A percentile compares a stretch with the other conserved stretches of the same genome.
Evolutionary conservation across 2,797 vertebrate genomes (phyloP).

Genomic region (Chanos chanos): DNA sequence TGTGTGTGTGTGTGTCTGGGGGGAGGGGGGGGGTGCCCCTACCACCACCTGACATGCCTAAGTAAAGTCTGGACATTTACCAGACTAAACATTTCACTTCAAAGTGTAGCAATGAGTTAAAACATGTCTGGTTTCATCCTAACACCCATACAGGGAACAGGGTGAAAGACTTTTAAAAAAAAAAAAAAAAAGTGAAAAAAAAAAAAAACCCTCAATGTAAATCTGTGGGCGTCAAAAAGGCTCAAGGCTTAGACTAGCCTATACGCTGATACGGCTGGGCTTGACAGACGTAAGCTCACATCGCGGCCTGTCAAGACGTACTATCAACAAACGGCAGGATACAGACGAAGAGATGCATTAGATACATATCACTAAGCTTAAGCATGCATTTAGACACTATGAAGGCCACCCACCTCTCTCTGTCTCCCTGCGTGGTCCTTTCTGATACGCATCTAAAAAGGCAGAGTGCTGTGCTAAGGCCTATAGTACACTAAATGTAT

Average conservation of each 20-base stretch:
- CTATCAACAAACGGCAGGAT: no score
- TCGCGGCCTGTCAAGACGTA: no score
- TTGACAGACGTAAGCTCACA: background rate
- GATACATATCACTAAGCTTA: no score
- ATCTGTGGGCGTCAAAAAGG: slow-evolving; percentile 15
- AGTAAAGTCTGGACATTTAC: slow-evolving; percentile 13
- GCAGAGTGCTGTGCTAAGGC: background rate
- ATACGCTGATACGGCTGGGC: slow-evolving; percentile 16
- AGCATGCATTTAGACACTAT: no score
- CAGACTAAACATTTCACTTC: slow-evolving; percentile 48
- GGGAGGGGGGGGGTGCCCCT: slow-evolving; percentile 18
- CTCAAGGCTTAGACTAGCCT: no score
- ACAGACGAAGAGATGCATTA: no score
- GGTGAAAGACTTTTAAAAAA: no score
- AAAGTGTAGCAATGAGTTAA: slow-evolving; percentile 33
- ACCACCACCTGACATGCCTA: slow-evolving; percentile 11
- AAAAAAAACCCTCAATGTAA: slow-evolving; percentile 25
- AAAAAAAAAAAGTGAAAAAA: no score
- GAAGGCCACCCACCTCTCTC: background rate
- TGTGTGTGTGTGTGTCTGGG: slow-evolving; percentile 1
- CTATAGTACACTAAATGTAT: background rate
- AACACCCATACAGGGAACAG: no score
- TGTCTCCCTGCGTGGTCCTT: no score
- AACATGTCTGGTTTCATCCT: slow-evolving; percentile 27
- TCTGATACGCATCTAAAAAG: background rate